phyloP scores from a whole-genome alignment of 2,113 vertebrate species.

The Himantopus leucocephalus region DNA sequence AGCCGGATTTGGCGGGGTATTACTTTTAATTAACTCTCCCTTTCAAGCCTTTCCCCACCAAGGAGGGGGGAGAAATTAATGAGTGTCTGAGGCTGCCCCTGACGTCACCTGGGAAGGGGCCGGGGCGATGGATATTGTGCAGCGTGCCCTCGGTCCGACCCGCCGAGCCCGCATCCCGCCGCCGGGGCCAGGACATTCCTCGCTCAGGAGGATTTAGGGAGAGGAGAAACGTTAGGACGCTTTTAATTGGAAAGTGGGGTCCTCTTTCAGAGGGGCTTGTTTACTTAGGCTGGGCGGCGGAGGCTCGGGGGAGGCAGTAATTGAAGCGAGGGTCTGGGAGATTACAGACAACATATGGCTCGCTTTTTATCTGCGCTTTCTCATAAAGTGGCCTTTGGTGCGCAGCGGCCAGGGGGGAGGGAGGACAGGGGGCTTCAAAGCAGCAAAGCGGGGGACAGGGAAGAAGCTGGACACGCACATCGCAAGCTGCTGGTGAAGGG shows the following conservation, averaged over 20 bases:
- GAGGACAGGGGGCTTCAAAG: neutral
- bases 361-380: conserved; percentile 80
- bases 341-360: conserved; percentile 83
- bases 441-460: neutral
- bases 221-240: conserved; percentile 76
- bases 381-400: conserved; percentile 77
- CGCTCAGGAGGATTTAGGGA: conserved; percentile 75
- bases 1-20: conserved; percentile 72
- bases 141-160: conserved; percentile 67
- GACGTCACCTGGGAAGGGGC: conserved; percentile 76
- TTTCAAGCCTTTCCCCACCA: conserved; percentile 62
- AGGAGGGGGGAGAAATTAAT: conserved; percentile 76
- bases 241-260: conserved; percentile 84
- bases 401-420: neutral
- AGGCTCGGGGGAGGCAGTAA: conserved; percentile 78
- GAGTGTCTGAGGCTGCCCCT: conserved; percentile 74
- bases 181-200: conserved; percentile 64
- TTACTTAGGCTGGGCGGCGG: conserved; percentile 76
- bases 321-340: conserved; percentile 81
- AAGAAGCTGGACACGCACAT: neutral
- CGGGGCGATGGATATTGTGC: conserved; percentile 48
- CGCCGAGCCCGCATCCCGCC: conserved; percentile 10
- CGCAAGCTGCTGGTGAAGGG: neutral
- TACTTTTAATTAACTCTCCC: conserved; percentile 82
- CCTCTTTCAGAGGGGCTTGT: conserved; percentile 79